Evolutionary conservation across 2,797 vertebrate genomes (phyloP), one percentile per base, ranked within the genome.

Genomic region (Argyrosomus regius): DNA sequence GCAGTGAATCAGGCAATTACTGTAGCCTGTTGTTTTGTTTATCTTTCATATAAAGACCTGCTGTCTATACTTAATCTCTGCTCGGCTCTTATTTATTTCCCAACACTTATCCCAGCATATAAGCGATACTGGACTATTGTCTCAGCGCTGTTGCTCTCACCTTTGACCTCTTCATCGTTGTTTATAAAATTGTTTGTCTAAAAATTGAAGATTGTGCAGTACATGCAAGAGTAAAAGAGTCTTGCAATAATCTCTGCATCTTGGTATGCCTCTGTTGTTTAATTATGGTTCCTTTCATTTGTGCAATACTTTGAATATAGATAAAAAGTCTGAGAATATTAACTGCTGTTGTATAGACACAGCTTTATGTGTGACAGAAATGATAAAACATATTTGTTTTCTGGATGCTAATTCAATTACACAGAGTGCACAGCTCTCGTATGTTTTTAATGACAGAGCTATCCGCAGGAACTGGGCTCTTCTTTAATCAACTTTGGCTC

Each of bases 401-500:
- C 4, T 0, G 6, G 26, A 5, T 11, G 26, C 53, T 46, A 46
- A 43, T 60, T 56, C 35, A 50, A 35, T 77, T 12, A 52, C 7
- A 43, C 1, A 26, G 62, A 72, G 41, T 39, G 35, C 24, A 17
- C 17, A 22, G 31, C 26, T 52, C 46, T 13, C 12, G 5, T 58
- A 16, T 43, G 48, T 72, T 28, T 68, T 62, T 49, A 76, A 79
- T 5, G 4, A 49, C 53, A 17, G 22, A 4, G 11, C 64, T 56
- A 62, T 74, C 58, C 68, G n/a, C 31, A 49, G 60, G 24, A 53
- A 45, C 57, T 14, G 31, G 31, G 43, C 14, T 2, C 18, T 72
- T 58, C 43, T 66, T 73, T 75, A 77, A 86, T 89, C 72, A 79
- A 52, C 28, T 77, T 66, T 72, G 53, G 26, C 7, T 45, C 24